phyloP scores from a whole-genome alignment of 2,888 invertebrate genomes.

The Lucinisca nassula region DNA sequence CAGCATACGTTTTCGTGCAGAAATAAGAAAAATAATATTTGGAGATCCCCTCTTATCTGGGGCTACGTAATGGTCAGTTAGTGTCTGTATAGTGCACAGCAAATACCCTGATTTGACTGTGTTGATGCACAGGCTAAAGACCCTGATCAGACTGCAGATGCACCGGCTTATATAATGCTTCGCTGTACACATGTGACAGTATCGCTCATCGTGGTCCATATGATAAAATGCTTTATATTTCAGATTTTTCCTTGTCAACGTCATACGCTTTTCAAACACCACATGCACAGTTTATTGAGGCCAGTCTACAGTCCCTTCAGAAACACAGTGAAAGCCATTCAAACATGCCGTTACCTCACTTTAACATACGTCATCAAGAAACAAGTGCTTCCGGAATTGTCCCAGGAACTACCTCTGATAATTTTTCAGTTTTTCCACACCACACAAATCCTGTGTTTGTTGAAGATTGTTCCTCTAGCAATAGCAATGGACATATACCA shows the following conservation, averaged over 20 bases:
- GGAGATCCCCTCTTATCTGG: too few species aligned
- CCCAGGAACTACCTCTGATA: conserved; percentile 62
- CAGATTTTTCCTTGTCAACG: conserved; percentile 56
- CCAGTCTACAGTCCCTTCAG: conserved; percentile 26
- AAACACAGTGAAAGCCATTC: conserved; percentile 21
- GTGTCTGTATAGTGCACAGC: too few species aligned
- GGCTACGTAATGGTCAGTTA: too few species aligned
- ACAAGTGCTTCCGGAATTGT: conserved; percentile 41
- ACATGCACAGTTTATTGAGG: conserved; percentile 42
- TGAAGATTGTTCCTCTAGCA: conserved; percentile 40
- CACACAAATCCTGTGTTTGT: background rate
- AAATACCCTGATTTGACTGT: too few species aligned
- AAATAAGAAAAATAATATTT: too few species aligned
- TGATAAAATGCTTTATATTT: too few species aligned
- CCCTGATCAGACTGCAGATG: too few species aligned
- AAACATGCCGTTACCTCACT: conserved; percentile 45
- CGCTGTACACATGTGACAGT: too few species aligned
- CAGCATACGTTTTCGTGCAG: too few species aligned
- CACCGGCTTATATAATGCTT: too few species aligned
- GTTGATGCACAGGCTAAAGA: too few species aligned
- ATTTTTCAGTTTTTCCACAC: conserved; percentile 44
- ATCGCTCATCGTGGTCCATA: too few species aligned
- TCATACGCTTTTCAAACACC: conserved; percentile 42
- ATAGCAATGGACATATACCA: conserved; percentile 36
- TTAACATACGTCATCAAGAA: conserved; percentile 61